Evolutionary conservation across 2,888 invertebrate species (phyloP).

Genomic region (Pristionchus japonicus): DNA sequence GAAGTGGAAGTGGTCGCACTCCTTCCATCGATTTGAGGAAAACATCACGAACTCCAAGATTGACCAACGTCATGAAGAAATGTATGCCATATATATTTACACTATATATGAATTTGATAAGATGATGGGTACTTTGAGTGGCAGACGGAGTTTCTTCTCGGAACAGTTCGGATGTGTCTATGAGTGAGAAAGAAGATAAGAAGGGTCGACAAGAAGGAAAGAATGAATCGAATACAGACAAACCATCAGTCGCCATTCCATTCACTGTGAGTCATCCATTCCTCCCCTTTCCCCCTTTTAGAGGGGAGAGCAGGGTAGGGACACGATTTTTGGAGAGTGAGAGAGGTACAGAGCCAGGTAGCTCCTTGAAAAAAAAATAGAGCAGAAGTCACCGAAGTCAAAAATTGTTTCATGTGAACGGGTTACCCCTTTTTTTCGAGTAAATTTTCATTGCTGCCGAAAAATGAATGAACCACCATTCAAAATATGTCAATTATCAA

Average conservation of each 20-base stretch:
- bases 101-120: neutral
- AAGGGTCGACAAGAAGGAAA: neutral
- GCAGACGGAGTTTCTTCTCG: constrained; percentile 22
- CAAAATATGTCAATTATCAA: too few species aligned
- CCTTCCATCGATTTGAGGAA: constrained; percentile 53
- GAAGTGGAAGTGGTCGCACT: constrained; percentile 45
- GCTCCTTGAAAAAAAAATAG: too few species aligned
- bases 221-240: neutral
- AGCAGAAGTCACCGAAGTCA: too few species aligned
- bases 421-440: too few species aligned
- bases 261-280: neutral
- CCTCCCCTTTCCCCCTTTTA: neutral
- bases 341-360: neutral
- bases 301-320: neutral
- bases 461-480: too few species aligned
- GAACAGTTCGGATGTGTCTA: neutral
- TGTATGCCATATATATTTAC: neutral
- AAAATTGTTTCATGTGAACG: too few species aligned
- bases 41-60: neutral
- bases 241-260: neutral
- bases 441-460: too few species aligned
- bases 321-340: neutral
- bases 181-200: constrained; percentile 9
- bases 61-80: constrained; percentile 39
- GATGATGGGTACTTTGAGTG: neutral